Evolutionary conservation across 2,113 vertebrate genomes (phyloP).

Genomic region (Zeus faber): DNA sequence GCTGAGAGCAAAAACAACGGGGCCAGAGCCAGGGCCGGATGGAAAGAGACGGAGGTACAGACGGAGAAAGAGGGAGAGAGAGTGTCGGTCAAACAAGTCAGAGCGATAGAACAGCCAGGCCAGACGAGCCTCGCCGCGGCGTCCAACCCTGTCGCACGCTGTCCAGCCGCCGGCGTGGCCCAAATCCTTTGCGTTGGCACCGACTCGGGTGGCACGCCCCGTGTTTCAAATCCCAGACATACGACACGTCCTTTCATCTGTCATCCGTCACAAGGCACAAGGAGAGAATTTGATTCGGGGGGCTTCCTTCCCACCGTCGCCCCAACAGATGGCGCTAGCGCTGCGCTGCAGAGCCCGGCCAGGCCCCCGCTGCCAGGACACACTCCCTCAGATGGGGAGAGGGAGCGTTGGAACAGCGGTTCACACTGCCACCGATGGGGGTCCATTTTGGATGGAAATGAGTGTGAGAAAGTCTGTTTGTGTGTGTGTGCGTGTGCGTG

Average conservation of each 20-base stretch:
- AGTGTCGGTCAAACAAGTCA: not conserved
- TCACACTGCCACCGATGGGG: not conserved
- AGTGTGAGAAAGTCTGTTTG: not conserved
- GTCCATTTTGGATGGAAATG: not conserved
- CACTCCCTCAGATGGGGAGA: slow-evolving; percentile 34
- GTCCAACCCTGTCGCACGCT: too few species aligned
- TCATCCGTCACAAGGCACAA: slow-evolving; percentile 19
- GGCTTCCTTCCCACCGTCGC: slow-evolving; percentile 11
- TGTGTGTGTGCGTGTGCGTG: not conserved
- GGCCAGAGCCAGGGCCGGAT: not conserved
- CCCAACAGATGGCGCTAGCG: slow-evolving; percentile 61
- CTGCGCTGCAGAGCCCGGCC: slow-evolving; percentile 25
- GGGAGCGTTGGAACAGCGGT: slow-evolving; percentile 8
- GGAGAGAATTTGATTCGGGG: not conserved
- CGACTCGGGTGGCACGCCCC: slow-evolving; percentile 1
- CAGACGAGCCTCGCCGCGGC: not conserved
- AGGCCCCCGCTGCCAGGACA: slow-evolving; percentile 12
- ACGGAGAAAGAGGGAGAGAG: not conserved
- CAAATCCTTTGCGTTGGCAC: slow-evolving; percentile 1
- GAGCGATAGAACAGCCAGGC: not conserved
- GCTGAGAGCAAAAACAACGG: too few species aligned
- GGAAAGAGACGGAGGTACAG: not conserved
- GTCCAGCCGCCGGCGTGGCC: not conserved
- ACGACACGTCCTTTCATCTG: not conserved
- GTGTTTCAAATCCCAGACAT: slow-evolving; percentile 1